Conservation (phyloP, 2,797 vertebrate genomes). For the Sebastolobus alascanus region DNA sequence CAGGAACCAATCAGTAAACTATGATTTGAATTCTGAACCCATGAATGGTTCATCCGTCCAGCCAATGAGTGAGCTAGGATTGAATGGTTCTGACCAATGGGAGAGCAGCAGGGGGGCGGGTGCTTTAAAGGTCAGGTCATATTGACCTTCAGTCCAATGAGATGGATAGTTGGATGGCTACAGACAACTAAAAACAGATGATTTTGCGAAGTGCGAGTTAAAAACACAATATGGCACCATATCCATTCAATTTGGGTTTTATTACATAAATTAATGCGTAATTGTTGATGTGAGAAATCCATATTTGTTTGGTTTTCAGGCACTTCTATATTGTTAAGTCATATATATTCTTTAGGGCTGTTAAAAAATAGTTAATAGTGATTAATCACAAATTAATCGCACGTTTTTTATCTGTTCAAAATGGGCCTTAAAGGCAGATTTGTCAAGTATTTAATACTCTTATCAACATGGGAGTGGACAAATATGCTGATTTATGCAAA, state of each 20-base stretch:
- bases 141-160: background rate
- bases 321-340: background rate
- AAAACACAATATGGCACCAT: too few species aligned
- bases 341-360: background rate
- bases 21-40: too few species aligned
- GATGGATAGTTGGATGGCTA: background rate
- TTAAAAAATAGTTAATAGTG: too few species aligned
- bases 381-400: too few species aligned
- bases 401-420: too few species aligned
- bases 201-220: too few species aligned
- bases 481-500: too few species aligned
- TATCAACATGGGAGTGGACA: too few species aligned
- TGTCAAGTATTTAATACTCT: too few species aligned
- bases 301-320: background rate
- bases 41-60: background rate
- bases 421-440: too few species aligned
- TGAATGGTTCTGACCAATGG: background rate
- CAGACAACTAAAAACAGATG: accelerated
- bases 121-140: background rate
- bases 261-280: too few species aligned
- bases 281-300: background rate
- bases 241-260: too few species aligned
- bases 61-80: background rate
- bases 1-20: background rate
- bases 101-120: background rate